Conservation (phyloP, 2,797 vertebrate genomes). For the Ctenosaura bakeri region DNA sequence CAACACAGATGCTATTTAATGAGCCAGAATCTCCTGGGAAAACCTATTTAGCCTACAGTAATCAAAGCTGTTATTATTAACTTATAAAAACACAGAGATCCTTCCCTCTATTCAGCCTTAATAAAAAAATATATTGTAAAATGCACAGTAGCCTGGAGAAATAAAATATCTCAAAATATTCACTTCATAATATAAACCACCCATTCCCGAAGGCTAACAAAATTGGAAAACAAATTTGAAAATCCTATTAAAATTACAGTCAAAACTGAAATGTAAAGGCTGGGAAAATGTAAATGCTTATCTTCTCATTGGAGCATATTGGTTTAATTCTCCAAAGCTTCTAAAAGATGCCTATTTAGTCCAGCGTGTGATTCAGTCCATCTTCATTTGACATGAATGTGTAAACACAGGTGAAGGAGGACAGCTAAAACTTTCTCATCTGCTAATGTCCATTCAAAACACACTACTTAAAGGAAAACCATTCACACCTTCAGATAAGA, state of each 20-base stretch:
- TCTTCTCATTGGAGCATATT: background rate
- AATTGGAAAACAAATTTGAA: conserved; percentile 28
- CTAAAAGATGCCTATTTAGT: background rate
- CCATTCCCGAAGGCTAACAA: background rate
- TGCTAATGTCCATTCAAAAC: background rate
- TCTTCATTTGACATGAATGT: background rate
- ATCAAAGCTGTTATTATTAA: background rate
- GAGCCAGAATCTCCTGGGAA: conserved; percentile 13
- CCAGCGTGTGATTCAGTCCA: background rate
- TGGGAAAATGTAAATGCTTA: conserved; percentile 7
- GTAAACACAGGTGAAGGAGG: background rate
- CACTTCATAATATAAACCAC: background rate
- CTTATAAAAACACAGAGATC: conserved; percentile 11
- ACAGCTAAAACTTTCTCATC: background rate
- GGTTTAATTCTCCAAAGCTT: background rate
- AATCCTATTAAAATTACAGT: conserved; percentile 20
- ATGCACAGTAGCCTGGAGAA: background rate
- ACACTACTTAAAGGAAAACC: background rate
- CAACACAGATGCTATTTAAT: conserved; percentile 19
- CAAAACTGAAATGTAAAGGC: background rate
- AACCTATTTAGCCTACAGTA: conserved; percentile 29
- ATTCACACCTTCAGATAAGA: background rate
- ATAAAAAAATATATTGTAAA: background rate
- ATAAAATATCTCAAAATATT: conserved; percentile 11
- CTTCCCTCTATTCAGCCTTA: conserved; percentile 20